These are phyloP conservation scores for Sminthurinus aureus DNA, from an alignment of 2,888 invertebrate genomes.

Conservation along the genomic window DNA sequence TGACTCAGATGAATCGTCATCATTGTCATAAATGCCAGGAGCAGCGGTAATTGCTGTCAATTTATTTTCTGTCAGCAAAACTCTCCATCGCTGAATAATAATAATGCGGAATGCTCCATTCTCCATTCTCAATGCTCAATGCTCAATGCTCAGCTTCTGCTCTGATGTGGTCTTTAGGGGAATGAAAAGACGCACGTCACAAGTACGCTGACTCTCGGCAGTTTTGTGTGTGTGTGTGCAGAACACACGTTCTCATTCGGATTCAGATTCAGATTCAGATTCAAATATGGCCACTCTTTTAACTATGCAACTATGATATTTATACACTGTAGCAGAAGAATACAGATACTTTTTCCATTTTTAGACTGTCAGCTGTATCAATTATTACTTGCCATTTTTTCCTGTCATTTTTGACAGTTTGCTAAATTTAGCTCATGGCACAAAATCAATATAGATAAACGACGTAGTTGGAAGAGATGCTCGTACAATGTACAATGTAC, in stretches of 20 bases:
- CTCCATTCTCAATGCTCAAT: background rate
- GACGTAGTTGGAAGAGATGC: too few species aligned
- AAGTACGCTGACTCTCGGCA: background rate
- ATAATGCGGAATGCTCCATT: background rate
- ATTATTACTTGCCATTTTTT: too few species aligned
- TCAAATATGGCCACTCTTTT: background rate
- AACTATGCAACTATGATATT: too few species aligned
- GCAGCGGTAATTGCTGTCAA: slow-evolving; percentile 38
- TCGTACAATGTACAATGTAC: too few species aligned
- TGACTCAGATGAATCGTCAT: slow-evolving; percentile 26
- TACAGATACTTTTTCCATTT: too few species aligned
- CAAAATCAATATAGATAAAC: too few species aligned
- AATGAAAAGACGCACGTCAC: background rate
- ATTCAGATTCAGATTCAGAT: background rate
- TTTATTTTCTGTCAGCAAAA: slow-evolving; percentile 34
- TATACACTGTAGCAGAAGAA: too few species aligned
- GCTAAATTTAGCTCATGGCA: too few species aligned
- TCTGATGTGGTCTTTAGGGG: background rate
- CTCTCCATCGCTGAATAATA: background rate
- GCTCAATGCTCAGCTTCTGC: background rate
- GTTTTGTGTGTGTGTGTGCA: background rate
- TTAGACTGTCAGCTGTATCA: too few species aligned
- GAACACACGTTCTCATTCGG: background rate
- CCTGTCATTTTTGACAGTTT: too few species aligned
- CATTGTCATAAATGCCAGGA: slow-evolving; percentile 24